These are phyloP conservation scores for Cyprinodon brontotheroides DNA, from an alignment of 2,113 vertebrate genomes.

Conservation along the genomic window DNA sequence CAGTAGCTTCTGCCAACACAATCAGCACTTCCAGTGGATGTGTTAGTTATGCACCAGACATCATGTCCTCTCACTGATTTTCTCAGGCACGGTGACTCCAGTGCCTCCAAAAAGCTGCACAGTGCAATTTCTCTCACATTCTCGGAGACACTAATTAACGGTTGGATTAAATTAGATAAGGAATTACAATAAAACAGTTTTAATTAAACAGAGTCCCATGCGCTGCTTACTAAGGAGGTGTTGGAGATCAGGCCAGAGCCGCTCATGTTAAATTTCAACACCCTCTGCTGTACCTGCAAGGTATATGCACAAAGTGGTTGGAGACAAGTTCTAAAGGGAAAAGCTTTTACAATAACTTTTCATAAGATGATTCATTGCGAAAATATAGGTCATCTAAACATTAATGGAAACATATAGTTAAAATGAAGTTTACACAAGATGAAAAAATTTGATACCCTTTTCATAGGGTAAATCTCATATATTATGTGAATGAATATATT, in stretches of 20 bases:
- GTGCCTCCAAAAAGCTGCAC: constrained; percentile 62
- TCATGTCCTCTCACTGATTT: constrained; percentile 64
- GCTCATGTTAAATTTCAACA: constrained; percentile 55
- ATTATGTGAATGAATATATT: no score
- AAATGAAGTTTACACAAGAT: no score
- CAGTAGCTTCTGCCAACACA: constrained; percentile 46
- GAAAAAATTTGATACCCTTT: no score
- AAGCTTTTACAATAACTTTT: not conserved
- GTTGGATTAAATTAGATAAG: constrained; percentile 74
- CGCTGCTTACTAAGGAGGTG: constrained; percentile 60
- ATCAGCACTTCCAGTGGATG: constrained; percentile 63
- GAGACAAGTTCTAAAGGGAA: not conserved
- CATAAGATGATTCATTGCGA: not conserved
- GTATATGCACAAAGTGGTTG: constrained; percentile 20
- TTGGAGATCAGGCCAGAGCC: constrained; percentile 47
- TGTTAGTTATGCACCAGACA: constrained; percentile 65
- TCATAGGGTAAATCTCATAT: no score
- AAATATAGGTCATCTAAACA: not conserved
- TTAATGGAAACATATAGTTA: no score
- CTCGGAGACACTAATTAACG: constrained; percentile 75
- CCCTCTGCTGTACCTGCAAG: constrained; percentile 72
- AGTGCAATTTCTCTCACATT: constrained; percentile 73
- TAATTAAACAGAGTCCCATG: constrained; percentile 77
- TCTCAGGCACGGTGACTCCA: constrained; percentile 67
- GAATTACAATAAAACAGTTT: constrained; percentile 76